Base-by-base conservation (phyloP, 53 echinoderm and acorn worm species). In the Pentamera pediparva region DNA sequence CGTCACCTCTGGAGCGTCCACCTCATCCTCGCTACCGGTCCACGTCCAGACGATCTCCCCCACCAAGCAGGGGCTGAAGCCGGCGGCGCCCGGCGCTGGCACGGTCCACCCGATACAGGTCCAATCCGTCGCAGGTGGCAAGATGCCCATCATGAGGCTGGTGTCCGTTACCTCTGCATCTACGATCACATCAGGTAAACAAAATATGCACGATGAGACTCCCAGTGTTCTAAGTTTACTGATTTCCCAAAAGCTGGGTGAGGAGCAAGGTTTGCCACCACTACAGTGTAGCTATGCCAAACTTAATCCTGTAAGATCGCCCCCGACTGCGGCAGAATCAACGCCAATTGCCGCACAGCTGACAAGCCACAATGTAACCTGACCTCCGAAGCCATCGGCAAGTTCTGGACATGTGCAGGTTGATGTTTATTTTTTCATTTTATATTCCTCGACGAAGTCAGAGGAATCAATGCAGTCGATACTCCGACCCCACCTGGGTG, bases 131-230 rank as follows among this genome's bases (percentile, higher is more conserved):
- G 8, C 67, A 27, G 45, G 38, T 43, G 67, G 67, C 29, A 67
- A 67, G 67, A 43, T 67, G 41, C 67, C 67, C 39, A 4, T 67
- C 10, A 67, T 67, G 67, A 67, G 67, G 67, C 40, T 93, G 41
- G 87, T 93, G 47, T 87, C 86, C 20, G 92, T 92, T 1, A 80
- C 93, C 5, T 75, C 87, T 5, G 62, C 84, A 6, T 80, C 86
- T 43, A 80, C 76, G 22, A 37, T 85, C 39, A 79, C 81, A 50
- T 84, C 86, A 35, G 74, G 93, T 93, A 80, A 70, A 78, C 65
- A 26, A 26, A 6, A 10, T 3, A 53, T 22, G 32, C 6, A 1
- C 54, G 62, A 62, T 22, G 58, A 57, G 17, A 15, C 0, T 52
- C 20, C 15, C n/a, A n/a, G n/a, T n/a, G n/a, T n/a, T n/a, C n/a